phyloP scores from a whole-genome alignment of 1,140 invertebrate species.

The Tachypleus tridentatus region DNA sequence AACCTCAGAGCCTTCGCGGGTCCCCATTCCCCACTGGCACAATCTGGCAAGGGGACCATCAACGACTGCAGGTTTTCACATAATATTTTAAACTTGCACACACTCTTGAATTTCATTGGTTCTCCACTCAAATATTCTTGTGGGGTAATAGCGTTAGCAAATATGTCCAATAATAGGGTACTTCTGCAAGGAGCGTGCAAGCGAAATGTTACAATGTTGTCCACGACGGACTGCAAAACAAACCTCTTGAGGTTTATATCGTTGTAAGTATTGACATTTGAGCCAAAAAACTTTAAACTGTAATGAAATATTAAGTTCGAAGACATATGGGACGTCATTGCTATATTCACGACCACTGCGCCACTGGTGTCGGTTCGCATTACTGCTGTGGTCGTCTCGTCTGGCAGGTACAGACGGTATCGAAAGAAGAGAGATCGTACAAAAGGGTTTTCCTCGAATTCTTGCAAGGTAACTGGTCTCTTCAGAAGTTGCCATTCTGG shows the following conservation, averaged over 20 bases:
- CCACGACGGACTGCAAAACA: too few species aligned
- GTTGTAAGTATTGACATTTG: conserved; percentile 39
- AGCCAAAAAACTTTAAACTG: conserved; percentile 88
- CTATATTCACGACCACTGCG: conserved; percentile 80
- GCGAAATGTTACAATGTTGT: conserved; percentile 46
- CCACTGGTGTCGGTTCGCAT: conserved; percentile 80
- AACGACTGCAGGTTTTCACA: conserved; percentile 86
- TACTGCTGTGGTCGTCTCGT: conserved; percentile 55
- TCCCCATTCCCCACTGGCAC: too few species aligned
- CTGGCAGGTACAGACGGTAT: conserved; percentile 86
- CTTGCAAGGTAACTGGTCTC: conserved; percentile 36
- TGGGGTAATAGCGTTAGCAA: conserved; percentile 91
- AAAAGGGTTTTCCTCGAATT: conserved; percentile 95
- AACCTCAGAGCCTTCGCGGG: conserved; percentile 41
- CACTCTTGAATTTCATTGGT: conserved; percentile 97
- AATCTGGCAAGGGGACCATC: conserved; percentile 41
- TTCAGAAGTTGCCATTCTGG: conserved; percentile 92
- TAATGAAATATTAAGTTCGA: conserved; percentile 89
- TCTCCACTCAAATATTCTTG: conserved; percentile 85
- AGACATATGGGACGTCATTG: conserved; percentile 82
- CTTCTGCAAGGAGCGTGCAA: conserved; percentile 90
- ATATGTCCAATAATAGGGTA: conserved; percentile 87
- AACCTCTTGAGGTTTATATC: conserved; percentile 55
- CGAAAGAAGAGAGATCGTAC: conserved; percentile 95
- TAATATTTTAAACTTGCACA: conserved; percentile 95